Conservation (phyloP, 2,113 vertebrate species). For the Semnornis frantzii region DNA sequence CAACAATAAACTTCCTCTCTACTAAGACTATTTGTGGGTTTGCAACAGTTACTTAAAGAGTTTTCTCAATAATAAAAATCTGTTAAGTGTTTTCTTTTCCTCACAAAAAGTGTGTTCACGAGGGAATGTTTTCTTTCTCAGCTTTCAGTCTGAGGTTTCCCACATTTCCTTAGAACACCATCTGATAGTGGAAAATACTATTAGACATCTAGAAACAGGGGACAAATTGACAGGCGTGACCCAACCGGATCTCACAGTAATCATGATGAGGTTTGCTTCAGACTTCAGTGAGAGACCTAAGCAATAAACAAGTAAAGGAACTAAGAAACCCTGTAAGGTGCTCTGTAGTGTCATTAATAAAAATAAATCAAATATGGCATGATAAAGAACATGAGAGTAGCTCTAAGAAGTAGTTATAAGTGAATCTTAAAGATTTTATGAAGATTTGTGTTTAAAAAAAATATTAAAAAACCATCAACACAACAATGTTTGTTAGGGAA, state of each 20-base stretch:
- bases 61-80: neutral
- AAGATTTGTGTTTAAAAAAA: neutral
- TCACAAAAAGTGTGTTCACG: neutral
- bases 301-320: neutral
- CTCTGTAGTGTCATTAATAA: neutral
- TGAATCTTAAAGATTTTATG: neutral
- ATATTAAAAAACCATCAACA: neutral
- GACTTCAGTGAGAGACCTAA: neutral
- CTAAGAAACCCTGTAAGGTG: neutral
- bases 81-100: neutral
- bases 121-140: neutral
- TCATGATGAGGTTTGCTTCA: neutral
- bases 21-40: neutral
- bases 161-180: neutral
- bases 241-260: neutral
- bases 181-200: neutral
- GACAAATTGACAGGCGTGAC: neutral
- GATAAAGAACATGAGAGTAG: neutral
- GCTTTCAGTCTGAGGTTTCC: neutral
- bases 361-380: neutral
- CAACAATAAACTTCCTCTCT: neutral
- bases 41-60: neutral
- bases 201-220: neutral
- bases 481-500: neutral
- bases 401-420: neutral